Percentiles rank a stretch among this genome's conserved stretches.
Conservation (phyloP, 2,113 vertebrate species). For the Apodemus sylvaticus region DNA sequence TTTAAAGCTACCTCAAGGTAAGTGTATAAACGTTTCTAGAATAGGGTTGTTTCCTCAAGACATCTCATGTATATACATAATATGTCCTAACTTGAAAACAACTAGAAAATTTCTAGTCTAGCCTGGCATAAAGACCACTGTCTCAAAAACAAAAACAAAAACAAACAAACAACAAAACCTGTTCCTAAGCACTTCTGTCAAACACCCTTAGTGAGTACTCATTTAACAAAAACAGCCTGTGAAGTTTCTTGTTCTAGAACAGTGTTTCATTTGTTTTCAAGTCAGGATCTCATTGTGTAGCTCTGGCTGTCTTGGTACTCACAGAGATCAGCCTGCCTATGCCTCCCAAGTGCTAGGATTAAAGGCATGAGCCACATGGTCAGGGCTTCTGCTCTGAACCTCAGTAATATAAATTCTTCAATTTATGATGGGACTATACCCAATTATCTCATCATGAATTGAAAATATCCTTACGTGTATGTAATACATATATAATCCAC, state of each 20-base stretch:
- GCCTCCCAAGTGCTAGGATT: neutral
- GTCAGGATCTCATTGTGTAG: neutral
- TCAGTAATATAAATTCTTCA: neutral
- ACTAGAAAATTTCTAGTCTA: neutral
- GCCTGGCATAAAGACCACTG: neutral
- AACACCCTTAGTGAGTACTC: neutral
- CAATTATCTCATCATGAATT: neutral
- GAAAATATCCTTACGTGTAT: no score
- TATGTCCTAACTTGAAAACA: neutral
- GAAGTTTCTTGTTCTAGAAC: neutral
- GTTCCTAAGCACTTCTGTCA: neutral
- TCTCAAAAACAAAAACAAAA: neutral
- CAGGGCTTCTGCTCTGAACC: neutral
- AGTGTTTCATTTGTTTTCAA: neutral
- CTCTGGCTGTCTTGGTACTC: neutral
- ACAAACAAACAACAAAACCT: neutral
- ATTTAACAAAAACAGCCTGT: neutral
- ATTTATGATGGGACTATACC: neutral
- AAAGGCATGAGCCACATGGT: neutral
- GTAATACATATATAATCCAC: neutral
- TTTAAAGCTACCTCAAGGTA: neutral
- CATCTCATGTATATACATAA: neutral
- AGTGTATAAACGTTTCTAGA: neutral
- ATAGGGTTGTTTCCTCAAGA: neutral
- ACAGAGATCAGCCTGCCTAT: neutral